These are phyloP conservation scores for Gandaritis pyraliata DNA, from an alignment of 2,888 invertebrate species.

Conservation along the genomic window DNA sequence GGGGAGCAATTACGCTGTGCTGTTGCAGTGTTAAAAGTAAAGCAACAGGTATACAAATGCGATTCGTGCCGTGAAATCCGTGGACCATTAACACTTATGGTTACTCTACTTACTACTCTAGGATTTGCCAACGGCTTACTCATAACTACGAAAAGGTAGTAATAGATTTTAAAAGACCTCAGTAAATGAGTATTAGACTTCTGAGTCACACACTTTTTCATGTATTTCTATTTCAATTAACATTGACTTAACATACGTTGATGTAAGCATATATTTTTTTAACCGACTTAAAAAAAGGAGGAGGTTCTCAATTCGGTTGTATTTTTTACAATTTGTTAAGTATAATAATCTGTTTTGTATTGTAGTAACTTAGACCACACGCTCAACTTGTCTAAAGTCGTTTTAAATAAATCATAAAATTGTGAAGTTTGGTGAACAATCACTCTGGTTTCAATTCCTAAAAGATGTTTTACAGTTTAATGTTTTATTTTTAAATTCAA, in stretches of 20 bases:
- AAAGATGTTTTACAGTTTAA: not conserved
- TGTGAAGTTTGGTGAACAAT: not conserved
- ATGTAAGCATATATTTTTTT: too few species aligned
- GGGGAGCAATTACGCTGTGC: conserved; percentile 67
- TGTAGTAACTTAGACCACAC: too few species aligned
- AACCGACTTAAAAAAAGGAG: too few species aligned
- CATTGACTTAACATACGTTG: not conserved
- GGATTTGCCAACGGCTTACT: conserved; percentile 38
- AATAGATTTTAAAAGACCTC: conserved; percentile 1
- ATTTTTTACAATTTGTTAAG: too few species aligned
- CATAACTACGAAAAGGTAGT: conserved; percentile 28
- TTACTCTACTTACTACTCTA: conserved; percentile 48
- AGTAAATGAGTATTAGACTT: not conserved
- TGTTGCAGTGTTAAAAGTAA: conserved; percentile 57
- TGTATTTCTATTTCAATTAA: not conserved
- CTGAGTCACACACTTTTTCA: not conserved
- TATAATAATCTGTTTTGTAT: too few species aligned
- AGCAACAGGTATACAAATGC: conserved; percentile 55
- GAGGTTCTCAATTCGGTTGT: too few species aligned
- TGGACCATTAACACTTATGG: conserved; percentile 67
- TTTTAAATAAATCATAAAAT: not conserved
- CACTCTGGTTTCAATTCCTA: not conserved
- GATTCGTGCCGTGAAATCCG: conserved; percentile 62
- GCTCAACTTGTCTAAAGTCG: too few species aligned
- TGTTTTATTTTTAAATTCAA: not conserved